phyloP scores from a whole-genome alignment of 2,113 vertebrate species.

The Sceloporus undulatus region DNA sequence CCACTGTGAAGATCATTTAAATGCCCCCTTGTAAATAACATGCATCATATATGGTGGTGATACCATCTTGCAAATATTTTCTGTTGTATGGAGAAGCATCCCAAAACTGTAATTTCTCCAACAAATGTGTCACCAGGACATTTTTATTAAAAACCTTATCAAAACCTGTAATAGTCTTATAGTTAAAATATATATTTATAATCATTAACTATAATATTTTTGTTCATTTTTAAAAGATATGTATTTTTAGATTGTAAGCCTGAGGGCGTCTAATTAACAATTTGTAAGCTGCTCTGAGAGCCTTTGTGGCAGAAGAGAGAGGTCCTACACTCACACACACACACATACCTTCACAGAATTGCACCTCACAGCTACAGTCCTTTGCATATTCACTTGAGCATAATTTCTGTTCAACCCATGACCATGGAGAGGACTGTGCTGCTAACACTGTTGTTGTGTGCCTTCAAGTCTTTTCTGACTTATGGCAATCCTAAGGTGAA shows the following conservation, averaged over 20 bases:
- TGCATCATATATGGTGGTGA: not conserved
- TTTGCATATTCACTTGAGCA: not conserved
- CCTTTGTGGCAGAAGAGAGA: too few relatives aligned
- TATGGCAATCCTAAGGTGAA: too few relatives aligned
- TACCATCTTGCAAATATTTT: not conserved
- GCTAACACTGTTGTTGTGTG: not conserved
- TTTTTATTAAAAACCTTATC: not conserved
- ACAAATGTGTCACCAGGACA: not conserved
- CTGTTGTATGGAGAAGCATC: not conserved
- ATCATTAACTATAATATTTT: too few relatives aligned
- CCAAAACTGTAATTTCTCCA: not conserved
- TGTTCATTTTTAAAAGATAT: too few relatives aligned
- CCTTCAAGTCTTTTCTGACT: too few relatives aligned
- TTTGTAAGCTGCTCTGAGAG: not conserved
- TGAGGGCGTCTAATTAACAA: not conserved
- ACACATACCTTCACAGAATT: not conserved
- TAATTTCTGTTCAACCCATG: not conserved
- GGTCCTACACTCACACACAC: too few relatives aligned
- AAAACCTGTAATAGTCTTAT: not conserved
- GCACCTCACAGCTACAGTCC: not conserved
- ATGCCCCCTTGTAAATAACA: not conserved
- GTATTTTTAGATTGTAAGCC: too few relatives aligned
- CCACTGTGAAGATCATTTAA: not conserved
- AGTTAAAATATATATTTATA: too few relatives aligned
- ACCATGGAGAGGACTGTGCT: not conserved